Percentiles rank a stretch among this genome's conserved stretches.
phyloP scores from a whole-genome alignment of 2,888 invertebrate species.

The Oxytorus armatus region DNA sequence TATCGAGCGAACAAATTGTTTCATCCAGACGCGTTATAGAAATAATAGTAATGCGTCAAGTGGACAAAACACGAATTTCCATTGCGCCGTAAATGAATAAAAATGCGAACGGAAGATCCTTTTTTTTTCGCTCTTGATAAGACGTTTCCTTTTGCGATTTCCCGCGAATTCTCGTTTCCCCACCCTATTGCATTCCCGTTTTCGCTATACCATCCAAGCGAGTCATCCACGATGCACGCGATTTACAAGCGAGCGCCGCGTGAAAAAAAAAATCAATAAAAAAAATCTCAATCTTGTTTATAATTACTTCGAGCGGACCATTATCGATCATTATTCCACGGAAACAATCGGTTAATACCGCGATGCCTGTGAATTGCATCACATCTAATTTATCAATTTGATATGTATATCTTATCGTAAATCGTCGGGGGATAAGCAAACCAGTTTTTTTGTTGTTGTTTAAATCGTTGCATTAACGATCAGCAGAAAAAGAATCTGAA shows the following conservation, averaged over 20 bases:
- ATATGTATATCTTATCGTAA: no score
- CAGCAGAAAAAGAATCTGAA: no score
- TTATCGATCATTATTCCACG: conserved; percentile 9
- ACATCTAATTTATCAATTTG: not conserved
- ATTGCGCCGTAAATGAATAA: not conserved
- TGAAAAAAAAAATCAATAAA: not conserved
- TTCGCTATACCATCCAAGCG: no score
- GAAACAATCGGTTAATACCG: not conserved
- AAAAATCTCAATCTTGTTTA: not conserved
- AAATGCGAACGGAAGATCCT: conserved; percentile 17
- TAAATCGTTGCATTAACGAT: no score
- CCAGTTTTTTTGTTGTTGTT: no score
- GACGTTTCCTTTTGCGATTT: conserved; percentile 46
- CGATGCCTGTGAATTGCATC: conserved; percentile 2
- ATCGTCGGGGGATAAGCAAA: no score
- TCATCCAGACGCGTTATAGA: no score
- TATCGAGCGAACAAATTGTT: conserved; percentile 20
- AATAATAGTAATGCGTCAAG: no score
- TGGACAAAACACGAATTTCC: conserved; percentile 9
- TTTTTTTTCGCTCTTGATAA: conserved; percentile 1
- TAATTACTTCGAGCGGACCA: not conserved
- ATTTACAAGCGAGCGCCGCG: no score
- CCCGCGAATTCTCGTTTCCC: conserved; percentile 5
- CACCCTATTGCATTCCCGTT: no score
- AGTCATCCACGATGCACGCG: no score